Evolutionary conservation across 2,797 vertebrate genomes (phyloP).

Genomic region (Scleropages formosus): DNA sequence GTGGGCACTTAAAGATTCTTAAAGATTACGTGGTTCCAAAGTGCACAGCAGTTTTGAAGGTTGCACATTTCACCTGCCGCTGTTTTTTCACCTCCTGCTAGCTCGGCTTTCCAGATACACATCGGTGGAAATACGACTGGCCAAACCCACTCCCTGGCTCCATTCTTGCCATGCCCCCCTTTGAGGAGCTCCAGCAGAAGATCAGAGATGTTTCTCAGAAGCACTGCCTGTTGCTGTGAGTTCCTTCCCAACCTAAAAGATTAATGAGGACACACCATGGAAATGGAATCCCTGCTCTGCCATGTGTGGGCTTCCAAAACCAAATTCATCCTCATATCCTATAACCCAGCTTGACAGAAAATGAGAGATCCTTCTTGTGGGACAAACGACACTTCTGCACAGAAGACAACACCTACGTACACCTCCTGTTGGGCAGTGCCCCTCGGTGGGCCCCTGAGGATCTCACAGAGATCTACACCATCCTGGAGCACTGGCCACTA

Average conservation of each 20-base stretch:
- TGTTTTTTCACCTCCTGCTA: conserved; percentile 33
- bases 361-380: conserved; percentile 80
- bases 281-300: not conserved
- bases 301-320: conserved; percentile 14
- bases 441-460: conserved; percentile 68
- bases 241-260: conserved; percentile 34
- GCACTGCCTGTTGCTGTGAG: conserved; percentile 66
- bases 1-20: no score
- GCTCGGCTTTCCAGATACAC: conserved; percentile 57
- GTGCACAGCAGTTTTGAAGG: no score
- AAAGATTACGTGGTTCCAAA: not conserved
- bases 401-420: conserved; percentile 68
- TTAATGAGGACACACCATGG: conserved; percentile 40
- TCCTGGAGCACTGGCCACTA: conserved; percentile 72
- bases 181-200: conserved; percentile 59
- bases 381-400: conserved; percentile 67
- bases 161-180: conserved; percentile 44
- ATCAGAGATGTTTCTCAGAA: conserved; percentile 60
- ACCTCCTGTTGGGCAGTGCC: conserved; percentile 76
- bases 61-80: not conserved
- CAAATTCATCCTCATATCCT: conserved; percentile 48
- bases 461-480: conserved; percentile 69
- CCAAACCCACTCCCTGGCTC: conserved; percentile 49
- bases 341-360: conserved; percentile 69
- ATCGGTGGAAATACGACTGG: conserved; percentile 58